These are phyloP conservation scores for Drosophila biarmipes DNA, from an alignment of 1,140 invertebrate genomes.

Conservation along the genomic window DNA sequence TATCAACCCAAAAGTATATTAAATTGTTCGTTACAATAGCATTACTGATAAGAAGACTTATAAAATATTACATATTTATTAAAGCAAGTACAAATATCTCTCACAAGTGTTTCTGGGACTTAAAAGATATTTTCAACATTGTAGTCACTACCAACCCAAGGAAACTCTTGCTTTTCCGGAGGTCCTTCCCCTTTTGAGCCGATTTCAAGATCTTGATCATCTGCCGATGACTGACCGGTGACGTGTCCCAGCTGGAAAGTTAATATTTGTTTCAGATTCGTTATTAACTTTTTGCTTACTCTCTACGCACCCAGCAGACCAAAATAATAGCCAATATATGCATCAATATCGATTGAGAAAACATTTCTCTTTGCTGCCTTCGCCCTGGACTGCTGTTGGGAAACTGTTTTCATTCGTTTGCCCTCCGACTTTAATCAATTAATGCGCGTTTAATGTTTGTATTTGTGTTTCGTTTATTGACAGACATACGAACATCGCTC, in stretches of 20 bases:
- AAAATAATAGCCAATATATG: conserved; percentile 21
- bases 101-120: not conserved
- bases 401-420: conserved; percentile 22
- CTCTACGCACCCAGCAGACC: conserved; percentile 25
- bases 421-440: conserved; percentile 39
- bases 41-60: not conserved
- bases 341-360: conserved; percentile 37
- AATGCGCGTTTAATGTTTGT: conserved; percentile 34
- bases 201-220: conserved; percentile 1
- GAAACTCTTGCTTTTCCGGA: conserved; percentile 50
- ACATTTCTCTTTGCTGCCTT: conserved; percentile 26
- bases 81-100: not conserved
- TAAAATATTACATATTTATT: not conserved
- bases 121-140: not conserved
- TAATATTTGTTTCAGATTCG: not conserved
- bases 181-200: conserved; percentile 6
- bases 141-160: conserved; percentile 58
- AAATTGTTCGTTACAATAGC: not conserved
- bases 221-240: conserved; percentile 34
- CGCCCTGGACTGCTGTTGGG: conserved; percentile 5
- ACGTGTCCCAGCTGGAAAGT: conserved; percentile 41
- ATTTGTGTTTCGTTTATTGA: conserved; percentile 20
- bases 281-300: conserved; percentile 1
- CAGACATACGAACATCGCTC: not conserved
- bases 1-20: not conserved